Conservation (phyloP, 1,140 invertebrate genomes). For the Tetraneura akinire region DNA sequence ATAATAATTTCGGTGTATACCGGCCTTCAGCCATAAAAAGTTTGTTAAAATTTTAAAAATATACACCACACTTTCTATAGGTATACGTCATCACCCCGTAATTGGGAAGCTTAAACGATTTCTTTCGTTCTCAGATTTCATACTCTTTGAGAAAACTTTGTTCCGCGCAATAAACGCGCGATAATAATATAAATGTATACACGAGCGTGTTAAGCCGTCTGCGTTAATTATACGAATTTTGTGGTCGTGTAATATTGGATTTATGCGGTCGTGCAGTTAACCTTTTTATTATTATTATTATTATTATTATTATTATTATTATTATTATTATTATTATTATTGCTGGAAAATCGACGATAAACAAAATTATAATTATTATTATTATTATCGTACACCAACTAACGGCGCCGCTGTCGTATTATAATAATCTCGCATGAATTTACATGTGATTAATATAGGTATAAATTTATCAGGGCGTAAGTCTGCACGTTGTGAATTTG, state of each 20-base stretch:
- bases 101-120: not conserved
- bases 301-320: not conserved
- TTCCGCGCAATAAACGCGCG: not conserved
- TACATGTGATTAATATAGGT: not conserved
- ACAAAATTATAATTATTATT: not conserved
- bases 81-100: not conserved
- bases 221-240: not conserved
- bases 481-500: too few relatives aligned
- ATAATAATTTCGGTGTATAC: too few relatives aligned
- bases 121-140: too few relatives aligned
- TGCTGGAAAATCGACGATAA: not conserved
- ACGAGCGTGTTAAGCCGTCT: not conserved
- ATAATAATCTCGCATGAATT: not conserved
- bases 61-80: too few relatives aligned
- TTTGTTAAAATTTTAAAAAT: too few relatives aligned
- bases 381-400: too few relatives aligned
- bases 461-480: not conserved
- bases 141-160: not conserved
- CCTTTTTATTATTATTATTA: not conserved
- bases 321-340: not conserved
- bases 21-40: too few relatives aligned
- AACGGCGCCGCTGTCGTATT: not conserved
- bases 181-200: not conserved
- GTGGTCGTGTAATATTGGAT: not conserved
- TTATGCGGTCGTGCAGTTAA: not conserved